phyloP scores from a whole-genome alignment of 2,888 invertebrate genomes.

The Leucophora obtusa region DNA sequence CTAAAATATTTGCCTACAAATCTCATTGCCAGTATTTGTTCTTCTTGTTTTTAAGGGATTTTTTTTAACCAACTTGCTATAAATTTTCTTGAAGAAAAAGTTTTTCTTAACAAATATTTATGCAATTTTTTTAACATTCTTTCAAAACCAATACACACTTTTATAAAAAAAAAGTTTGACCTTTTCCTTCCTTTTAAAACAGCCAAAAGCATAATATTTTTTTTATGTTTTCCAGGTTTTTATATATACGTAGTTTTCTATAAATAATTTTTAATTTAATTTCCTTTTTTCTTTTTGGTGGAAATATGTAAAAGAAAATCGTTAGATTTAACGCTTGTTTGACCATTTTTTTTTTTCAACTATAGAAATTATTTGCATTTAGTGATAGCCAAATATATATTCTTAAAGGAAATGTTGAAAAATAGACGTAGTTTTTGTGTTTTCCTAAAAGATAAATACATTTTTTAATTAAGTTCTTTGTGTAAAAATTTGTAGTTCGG shows the following conservation, averaged over 20 bases:
- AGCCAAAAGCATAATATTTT: constrained; percentile 8
- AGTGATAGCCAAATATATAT: constrained; percentile 7
- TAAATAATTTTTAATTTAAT: constrained; percentile 28
- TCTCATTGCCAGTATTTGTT: neutral
- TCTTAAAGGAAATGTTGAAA: constrained; percentile 14
- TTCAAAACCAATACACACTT: constrained; percentile 29
- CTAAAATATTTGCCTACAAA: neutral
- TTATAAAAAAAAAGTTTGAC: neutral
- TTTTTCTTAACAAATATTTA: constrained; percentile 45
- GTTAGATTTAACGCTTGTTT: neutral
- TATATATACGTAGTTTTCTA: neutral
- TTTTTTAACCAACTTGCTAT: neutral
- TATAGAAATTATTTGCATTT: constrained; percentile 19
- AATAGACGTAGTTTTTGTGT: constrained; percentile 9
- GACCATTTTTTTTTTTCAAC: neutral
- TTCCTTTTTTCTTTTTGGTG: neutral
- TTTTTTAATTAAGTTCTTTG: constrained; percentile 43
- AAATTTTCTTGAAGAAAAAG: constrained; percentile 33
- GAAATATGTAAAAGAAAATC: neutral
- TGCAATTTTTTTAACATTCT: constrained; percentile 5
- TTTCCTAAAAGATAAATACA: constrained; percentile 37
- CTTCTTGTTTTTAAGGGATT: constrained; percentile 1
- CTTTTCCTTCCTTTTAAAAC: constrained; percentile 4
- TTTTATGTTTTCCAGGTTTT: constrained; percentile 7
- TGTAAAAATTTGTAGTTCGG: too few relatives aligned